Conservation (phyloP, 2,113 vertebrate genomes). For the Campylomormyrus tamandua region DNA sequence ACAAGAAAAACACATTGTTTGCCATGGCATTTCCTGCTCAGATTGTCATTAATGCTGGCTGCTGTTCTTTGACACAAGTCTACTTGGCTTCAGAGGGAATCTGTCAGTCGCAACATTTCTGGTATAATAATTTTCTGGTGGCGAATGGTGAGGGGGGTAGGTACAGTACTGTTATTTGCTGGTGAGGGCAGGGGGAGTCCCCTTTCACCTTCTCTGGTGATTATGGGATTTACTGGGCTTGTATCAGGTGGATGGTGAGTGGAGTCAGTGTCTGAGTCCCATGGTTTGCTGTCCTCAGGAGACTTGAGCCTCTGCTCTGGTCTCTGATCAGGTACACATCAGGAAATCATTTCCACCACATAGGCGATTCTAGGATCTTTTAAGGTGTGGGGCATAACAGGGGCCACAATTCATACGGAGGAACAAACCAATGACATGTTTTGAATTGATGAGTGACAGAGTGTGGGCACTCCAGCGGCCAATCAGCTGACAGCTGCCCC, state of each 20-base stretch:
- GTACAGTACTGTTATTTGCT: neutral
- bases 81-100: neutral
- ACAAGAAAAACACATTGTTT: neutral
- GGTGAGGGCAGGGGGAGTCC: neutral
- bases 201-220: neutral
- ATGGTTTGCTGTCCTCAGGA: neutral
- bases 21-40: neutral
- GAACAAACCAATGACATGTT: neutral
- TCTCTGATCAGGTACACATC: neutral
- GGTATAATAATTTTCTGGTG: neutral
- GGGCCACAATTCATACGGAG: neutral
- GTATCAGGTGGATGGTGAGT: neutral
- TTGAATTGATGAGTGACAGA: neutral
- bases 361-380: neutral
- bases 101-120: neutral
- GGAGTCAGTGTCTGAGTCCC: neutral
- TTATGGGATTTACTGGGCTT: neutral
- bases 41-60: neutral
- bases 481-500: neutral
- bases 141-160: neutral
- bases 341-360: neutral
- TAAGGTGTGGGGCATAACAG: neutral
- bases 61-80: neutral
- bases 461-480: neutral
- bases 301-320: neutral